Evolutionary conservation across 2,113 vertebrate genomes (phyloP).

Genomic region (Halcyon senegalensis): DNA sequence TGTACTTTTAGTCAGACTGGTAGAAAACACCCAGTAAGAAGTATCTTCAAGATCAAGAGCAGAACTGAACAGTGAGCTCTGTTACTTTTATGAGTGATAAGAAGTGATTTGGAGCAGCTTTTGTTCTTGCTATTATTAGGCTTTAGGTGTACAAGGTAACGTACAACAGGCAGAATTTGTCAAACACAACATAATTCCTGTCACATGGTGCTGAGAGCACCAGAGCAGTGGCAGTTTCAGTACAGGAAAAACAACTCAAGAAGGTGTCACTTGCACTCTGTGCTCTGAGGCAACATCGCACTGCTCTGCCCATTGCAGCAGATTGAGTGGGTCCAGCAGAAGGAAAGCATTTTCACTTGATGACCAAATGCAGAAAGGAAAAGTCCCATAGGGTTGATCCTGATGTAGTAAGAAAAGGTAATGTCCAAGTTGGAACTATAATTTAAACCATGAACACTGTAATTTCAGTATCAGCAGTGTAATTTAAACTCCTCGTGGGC

Average conservation of each 20-base stretch:
- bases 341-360: not conserved
- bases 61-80: not conserved
- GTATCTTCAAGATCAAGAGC: not conserved
- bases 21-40: not conserved
- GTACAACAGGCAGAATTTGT: not conserved
- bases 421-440: not conserved
- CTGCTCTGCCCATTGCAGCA: accelerated
- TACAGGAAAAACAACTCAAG: not conserved
- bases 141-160: not conserved
- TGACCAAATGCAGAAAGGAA: not conserved
- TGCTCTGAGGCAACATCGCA: accelerated
- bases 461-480: not conserved
- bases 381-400: not conserved
- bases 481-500: not conserved
- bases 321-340: not conserved
- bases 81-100: not conserved
- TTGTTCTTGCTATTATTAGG: not conserved
- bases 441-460: not conserved
- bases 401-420: not conserved
- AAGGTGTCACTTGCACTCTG: not conserved
- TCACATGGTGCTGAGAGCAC: not conserved
- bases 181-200: not conserved
- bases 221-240: not conserved
- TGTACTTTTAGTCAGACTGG: not conserved
- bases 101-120: not conserved